Evolutionary conservation across 2,888 invertebrate genomes (phyloP).

Genomic region (Corythucha ciliata): DNA sequence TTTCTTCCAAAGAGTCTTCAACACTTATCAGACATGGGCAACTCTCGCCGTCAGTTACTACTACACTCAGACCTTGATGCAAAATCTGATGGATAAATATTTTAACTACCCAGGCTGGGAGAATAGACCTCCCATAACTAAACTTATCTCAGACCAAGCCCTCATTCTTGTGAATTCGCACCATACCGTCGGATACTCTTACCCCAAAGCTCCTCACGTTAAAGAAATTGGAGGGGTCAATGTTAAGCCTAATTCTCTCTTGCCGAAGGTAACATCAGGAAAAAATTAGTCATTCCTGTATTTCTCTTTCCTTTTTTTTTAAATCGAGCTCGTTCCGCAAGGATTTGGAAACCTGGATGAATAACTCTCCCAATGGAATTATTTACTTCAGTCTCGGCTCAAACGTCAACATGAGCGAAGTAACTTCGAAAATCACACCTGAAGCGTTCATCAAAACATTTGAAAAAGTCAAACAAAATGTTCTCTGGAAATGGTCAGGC

Average conservation of each 20-base stretch:
- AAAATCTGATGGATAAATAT: constrained; percentile 24
- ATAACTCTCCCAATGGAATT: constrained; percentile 54
- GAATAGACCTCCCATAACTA: constrained; percentile 19
- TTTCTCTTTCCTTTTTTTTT: too few relatives aligned
- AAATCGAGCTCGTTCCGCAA: constrained; percentile 37
- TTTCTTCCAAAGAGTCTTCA: constrained; percentile 28
- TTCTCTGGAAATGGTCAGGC: constrained; percentile 75
- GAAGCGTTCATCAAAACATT: constrained; percentile 62
- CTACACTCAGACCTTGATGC: constrained; percentile 23
- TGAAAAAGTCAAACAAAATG: constrained; percentile 63
- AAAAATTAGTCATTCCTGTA: neutral
- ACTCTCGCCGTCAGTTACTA: constrained; percentile 16
- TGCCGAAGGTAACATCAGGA: constrained; percentile 29
- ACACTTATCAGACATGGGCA: constrained; percentile 12
- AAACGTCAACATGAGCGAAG: constrained; percentile 60
- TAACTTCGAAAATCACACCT: constrained; percentile 64
- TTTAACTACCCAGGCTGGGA: constrained; percentile 28
- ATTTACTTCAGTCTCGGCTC: constrained; percentile 81
- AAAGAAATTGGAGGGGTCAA: constrained; percentile 26
- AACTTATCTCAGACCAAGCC: constrained; percentile 26
- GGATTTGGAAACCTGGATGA: constrained; percentile 63
- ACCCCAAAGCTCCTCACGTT: constrained; percentile 23
- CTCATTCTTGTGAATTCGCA: constrained; percentile 29
- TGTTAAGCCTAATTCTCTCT: constrained; percentile 15
- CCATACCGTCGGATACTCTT: constrained; percentile 18